Base-by-base conservation (phyloP, 2,888 invertebrate species). In the Sycophila texana region DNA sequence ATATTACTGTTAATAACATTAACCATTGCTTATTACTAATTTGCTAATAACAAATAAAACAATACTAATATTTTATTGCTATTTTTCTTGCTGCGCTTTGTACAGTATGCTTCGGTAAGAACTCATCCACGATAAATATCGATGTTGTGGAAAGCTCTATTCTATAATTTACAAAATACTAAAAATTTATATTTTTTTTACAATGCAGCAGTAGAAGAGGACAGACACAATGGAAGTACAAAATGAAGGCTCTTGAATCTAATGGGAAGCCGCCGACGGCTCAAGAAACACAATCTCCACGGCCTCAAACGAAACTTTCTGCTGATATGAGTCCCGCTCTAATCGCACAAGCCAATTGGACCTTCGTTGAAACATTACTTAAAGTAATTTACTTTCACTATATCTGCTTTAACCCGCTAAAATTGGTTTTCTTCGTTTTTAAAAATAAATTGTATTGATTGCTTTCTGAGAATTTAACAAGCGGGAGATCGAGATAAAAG, bases 321-420 rank as follows among this genome's bases (percentile, higher is more conserved):
- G 93, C 94, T 1, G 94, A 94, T 82, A 93, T 94, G 85, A 96
- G 96, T 83, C 97, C 98, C 0, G 97, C 98, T 0, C 93, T 97
- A 57, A 96, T 99, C 86, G 98, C 98, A 16, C 98, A 99, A 90
- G 98, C 98, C 53, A 99, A 99, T 91, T 97, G 98, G 95, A 96
- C 97, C 30, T 99, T 99, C 92, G 99, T 99, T 67, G 99, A 99
- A 89, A 97, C 98, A 89, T 93, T 99, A 84, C 92, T 99, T 68
- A 98, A 98, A 94, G 99, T 96, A 74, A 80, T 74, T 70, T 51
- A 39, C 39, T 39, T 39, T 39, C 39, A 39, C 39, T 39, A 39
- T 10, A 39, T 39, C 10, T 10, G 39, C 39, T 39, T 39, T 39
- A 39, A 39, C 10, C 39, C 7, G 39, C 39, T 39, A 39, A 39